These are phyloP conservation scores for Diplodus sargus DNA, from an alignment of 2,797 vertebrate species.

Conservation along the genomic window DNA sequence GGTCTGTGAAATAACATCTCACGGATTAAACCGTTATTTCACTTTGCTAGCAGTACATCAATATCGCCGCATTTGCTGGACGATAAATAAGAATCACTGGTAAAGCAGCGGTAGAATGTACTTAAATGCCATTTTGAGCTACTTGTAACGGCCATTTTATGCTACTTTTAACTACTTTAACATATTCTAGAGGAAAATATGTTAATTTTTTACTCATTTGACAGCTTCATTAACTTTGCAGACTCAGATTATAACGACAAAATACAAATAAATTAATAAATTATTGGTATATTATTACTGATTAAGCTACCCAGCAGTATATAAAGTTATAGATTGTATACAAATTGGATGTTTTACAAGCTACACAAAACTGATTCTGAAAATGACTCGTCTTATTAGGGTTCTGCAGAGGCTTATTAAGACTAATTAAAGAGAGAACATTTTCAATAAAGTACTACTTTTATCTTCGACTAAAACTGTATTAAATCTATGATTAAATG, in stretches of 20 bases:
- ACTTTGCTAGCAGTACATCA: background rate
- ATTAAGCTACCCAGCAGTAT: no score
- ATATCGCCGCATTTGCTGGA: background rate
- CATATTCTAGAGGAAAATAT: background rate
- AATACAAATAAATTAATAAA: background rate
- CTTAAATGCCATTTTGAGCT: no score
- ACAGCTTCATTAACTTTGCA: background rate
- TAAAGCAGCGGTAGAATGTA: background rate
- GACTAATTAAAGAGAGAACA: no score
- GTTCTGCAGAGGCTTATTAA: no score
- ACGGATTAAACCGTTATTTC: background rate
- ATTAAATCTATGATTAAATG: no score
- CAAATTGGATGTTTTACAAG: no score
- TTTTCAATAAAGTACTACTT: no score
- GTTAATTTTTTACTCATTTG: background rate
- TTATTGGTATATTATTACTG: no score
- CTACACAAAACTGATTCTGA: no score
- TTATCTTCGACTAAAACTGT: no score
- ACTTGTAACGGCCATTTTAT: background rate
- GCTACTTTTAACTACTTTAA: background rate
- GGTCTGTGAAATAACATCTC: background rate
- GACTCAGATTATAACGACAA: background rate
- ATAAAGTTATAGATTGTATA: no score
- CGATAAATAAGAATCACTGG: background rate
- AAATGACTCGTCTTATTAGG: no score